phyloP scores from a whole-genome alignment of 2,797 vertebrate species.

The Rhinoraja longicauda region DNA sequence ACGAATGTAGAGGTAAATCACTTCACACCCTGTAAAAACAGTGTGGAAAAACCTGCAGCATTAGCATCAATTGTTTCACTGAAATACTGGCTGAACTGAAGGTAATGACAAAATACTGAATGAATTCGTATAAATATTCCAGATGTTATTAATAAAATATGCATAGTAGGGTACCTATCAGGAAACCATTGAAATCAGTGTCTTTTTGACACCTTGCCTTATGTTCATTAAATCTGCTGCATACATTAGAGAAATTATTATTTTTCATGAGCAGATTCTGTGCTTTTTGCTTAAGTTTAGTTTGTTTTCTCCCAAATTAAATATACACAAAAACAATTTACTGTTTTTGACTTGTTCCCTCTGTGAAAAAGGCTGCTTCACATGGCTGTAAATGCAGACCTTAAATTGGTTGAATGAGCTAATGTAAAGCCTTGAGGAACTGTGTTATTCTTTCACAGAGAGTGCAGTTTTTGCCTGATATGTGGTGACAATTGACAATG shows the following conservation, averaged over 20 bases:
- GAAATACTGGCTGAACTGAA: neutral
- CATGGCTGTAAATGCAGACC: neutral
- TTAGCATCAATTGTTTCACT: neutral
- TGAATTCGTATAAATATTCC: neutral
- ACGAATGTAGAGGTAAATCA: neutral
- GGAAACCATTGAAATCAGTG: neutral
- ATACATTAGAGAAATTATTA: neutral
- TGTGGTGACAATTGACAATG: neutral
- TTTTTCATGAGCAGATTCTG: neutral
- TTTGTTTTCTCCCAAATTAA: neutral
- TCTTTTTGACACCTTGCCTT: neutral
- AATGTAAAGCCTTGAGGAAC: neutral
- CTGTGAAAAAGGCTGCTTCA: neutral
- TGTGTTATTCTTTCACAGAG: neutral
- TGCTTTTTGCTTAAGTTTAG: neutral
- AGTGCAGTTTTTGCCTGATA: neutral
- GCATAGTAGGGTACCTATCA: neutral
- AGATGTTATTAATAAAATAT: conserved; percentile 13
- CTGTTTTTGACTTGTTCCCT: neutral
- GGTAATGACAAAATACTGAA: neutral
- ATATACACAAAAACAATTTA: neutral
- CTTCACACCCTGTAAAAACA: neutral
- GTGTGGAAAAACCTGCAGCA: neutral
- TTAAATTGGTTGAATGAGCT: neutral
- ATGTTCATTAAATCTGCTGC: neutral